A percentile compares a stretch with the other conserved stretches of the same genome.
phyloP scores from a whole-genome alignment of 2,797 vertebrate species.

The Dromococcyx pavoninus region DNA sequence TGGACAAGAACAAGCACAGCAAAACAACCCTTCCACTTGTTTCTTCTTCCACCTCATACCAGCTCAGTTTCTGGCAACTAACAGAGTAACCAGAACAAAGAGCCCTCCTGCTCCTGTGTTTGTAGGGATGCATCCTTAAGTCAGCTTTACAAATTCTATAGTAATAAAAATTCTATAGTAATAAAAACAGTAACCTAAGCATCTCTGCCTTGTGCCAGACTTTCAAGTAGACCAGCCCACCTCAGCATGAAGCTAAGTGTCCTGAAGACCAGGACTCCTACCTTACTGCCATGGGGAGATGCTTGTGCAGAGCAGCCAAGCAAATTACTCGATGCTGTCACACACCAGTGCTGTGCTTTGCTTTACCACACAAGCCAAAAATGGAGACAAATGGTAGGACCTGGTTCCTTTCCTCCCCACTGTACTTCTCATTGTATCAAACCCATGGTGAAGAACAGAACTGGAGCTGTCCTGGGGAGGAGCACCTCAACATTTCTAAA shows the following conservation, averaged over 20 bases:
- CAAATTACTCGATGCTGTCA: background rate
- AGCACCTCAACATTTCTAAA: background rate
- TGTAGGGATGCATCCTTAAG: background rate
- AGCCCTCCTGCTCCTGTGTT: background rate
- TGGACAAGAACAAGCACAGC: background rate
- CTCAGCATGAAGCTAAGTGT: background rate
- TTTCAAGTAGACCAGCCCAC: background rate
- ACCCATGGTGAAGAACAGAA: background rate
- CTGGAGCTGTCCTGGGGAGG: background rate
- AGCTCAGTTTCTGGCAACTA: background rate
- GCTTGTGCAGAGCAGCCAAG: background rate
- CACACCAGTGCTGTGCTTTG: accelerated
- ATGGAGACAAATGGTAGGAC: background rate
- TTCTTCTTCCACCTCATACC: background rate
- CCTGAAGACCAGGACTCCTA: background rate
- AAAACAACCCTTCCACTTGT: background rate
- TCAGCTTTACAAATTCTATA: background rate
- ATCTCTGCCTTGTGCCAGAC: background rate
- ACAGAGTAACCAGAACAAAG: background rate
- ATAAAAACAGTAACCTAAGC: background rate
- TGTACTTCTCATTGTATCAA: background rate
- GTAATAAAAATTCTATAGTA: background rate
- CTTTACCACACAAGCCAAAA: background rate
- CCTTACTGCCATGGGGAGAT: background rate
- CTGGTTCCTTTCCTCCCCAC: background rate